These are phyloP conservation scores for Pyrrhosoma nymphula DNA, from an alignment of 2,888 invertebrate genomes.

Conservation along the genomic window DNA sequence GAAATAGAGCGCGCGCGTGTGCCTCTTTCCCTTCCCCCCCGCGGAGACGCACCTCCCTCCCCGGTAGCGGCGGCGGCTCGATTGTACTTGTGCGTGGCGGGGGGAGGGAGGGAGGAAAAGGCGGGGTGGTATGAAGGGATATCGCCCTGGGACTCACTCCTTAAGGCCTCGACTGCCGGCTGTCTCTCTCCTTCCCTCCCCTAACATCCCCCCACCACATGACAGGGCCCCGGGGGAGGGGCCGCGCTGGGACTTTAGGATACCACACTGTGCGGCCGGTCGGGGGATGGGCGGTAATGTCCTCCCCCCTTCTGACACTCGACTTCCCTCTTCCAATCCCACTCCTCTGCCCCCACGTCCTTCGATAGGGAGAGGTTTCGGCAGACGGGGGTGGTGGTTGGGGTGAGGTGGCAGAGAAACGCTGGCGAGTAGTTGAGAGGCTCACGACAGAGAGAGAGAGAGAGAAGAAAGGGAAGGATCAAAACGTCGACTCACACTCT, in stretches of 20 bases:
- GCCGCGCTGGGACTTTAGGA: constrained; percentile 26
- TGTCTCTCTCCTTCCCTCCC: not conserved
- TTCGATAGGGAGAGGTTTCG: no score
- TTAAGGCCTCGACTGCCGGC: constrained; percentile 24
- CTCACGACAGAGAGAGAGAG: not conserved
- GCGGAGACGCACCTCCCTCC: no score
- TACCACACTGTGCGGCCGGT: not conserved
- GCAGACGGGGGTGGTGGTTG: not conserved
- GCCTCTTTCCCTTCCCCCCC: no score
- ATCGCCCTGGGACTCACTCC: constrained; percentile 33
- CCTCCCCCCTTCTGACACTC: not conserved
- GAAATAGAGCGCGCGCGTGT: no score
- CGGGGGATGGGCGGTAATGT: not conserved
- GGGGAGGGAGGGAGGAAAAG: no score
- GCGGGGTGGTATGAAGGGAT: not conserved
- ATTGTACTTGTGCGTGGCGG: no score
- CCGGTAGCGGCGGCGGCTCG: no score
- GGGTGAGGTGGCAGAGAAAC: not conserved
- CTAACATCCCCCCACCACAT: not conserved
- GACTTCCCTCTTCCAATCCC: not conserved
- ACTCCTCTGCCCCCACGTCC: not conserved
- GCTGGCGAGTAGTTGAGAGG: not conserved
- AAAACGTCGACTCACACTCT: no score
- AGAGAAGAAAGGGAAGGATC: not conserved
- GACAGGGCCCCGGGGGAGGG: constrained; percentile 37